phyloP scores from a whole-genome alignment of 1,140 invertebrate genomes.

The Nautilus pompilius region DNA sequence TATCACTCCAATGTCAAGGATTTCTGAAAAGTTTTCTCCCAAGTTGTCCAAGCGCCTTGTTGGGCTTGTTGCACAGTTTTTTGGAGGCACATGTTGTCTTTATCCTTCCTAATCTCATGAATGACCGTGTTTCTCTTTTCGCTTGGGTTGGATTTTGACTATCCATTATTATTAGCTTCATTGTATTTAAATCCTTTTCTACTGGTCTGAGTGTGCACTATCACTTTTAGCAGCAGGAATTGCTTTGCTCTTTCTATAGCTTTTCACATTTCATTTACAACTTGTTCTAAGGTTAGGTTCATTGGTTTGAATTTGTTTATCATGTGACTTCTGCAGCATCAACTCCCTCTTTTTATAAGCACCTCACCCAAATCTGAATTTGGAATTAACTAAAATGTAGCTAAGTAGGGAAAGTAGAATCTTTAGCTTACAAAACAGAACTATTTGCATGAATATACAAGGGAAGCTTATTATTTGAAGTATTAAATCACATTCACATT shows the following conservation, averaged over 20 bases:
- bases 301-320: background rate
- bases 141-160: too few relatives aligned
- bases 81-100: background rate
- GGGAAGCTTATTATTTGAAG: too few relatives aligned
- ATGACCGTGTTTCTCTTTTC: background rate
- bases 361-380: too few relatives aligned
- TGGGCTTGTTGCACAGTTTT: background rate
- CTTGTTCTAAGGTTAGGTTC: background rate
- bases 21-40: too few relatives aligned
- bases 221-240: background rate
- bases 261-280: background rate
- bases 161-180: background rate
- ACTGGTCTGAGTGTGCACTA: background rate
- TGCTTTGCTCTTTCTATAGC: background rate
- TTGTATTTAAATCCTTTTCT: background rate
- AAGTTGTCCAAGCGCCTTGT: background rate
- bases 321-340: background rate
- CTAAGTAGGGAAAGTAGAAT: too few relatives aligned
- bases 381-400: too few relatives aligned
- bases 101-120: background rate
- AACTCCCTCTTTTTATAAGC: too few relatives aligned
- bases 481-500: too few relatives aligned
- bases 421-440: too few relatives aligned
- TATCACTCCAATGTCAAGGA: background rate
- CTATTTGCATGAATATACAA: too few relatives aligned